Conservation (phyloP, 2,888 invertebrate species). For the Balanococcus diminutus region DNA sequence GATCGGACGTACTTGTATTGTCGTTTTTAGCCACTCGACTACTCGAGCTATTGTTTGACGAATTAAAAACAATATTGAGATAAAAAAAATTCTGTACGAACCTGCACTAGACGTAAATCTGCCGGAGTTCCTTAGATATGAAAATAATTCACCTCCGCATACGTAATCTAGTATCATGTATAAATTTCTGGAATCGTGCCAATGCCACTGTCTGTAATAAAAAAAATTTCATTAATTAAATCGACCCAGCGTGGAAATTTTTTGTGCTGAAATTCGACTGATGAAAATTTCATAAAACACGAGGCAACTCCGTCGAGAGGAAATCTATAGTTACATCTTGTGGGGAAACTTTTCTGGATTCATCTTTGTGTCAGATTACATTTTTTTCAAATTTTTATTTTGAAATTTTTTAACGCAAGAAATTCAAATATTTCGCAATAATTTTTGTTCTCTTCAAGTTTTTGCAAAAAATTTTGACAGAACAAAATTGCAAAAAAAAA, state of each 20-base stretch:
- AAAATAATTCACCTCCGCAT: slow-evolving; percentile 95
- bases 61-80: background rate
- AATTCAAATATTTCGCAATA: no score
- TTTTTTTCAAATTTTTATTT: no score
- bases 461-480: no score
- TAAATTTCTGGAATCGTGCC: slow-evolving; percentile 86
- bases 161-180: slow-evolving; percentile 98
- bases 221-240: slow-evolving; percentile 55
- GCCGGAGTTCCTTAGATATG: slow-evolving; percentile 90
- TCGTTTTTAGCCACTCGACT: background rate
- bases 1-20: background rate
- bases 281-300: background rate
- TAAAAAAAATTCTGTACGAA: slow-evolving; percentile 61
- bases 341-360: no score
- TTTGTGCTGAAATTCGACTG: background rate
- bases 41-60: background rate
- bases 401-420: no score
- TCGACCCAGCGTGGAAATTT: background rate
- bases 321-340: no score
- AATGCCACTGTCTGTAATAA: slow-evolving; percentile 82
- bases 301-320: background rate
- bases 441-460: no score
- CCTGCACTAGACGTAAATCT: slow-evolving; percentile 83
- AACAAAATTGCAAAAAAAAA: no score
- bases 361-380: no score